Evolutionary conservation across 1,140 invertebrate species (phyloP), one percentile per base, ranked within the genome.

Genomic region (Hycleus cichorii): DNA sequence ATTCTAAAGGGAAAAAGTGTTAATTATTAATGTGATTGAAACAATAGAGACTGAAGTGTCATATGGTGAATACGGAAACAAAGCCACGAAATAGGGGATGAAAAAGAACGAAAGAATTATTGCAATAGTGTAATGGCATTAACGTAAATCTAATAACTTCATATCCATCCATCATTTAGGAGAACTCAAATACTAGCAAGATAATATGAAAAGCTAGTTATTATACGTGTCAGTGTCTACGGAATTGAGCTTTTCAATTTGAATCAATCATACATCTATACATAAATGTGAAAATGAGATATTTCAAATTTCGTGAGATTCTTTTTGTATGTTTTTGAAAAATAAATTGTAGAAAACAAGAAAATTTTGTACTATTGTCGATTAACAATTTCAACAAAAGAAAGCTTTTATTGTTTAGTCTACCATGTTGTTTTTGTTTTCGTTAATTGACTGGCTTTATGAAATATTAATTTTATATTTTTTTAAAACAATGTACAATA

Each of bases 81-180:
- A 39, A 18, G 11, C 39, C 32, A 42, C 43, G 42, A 44, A 44
- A n/a, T 44, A n/a, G 5, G 18, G 18, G 18, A 32, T 32, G 32
- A 32, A 32, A 32, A 32, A 0, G 7, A 32, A 32, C 32, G 32
- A 32, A 7, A 38, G 39, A 53, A 42, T 25, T n/a, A 53, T 32
- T 53, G 51, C 45, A 44, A 38, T 45, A 53, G 51, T 53, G 51
- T 38, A 53, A 9, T 24, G 39, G 11, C 48, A 45, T 38, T 42
- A 25, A 49, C 40, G 44, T 24, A 58, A 58, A 58, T 45, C 43
- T 40, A 58, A 58, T 54, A 54, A 54, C 50, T 43, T 49, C 44
- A 53, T 47, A 51, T 59, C 58, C 58, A 59, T 59, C 51, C 51
- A 59, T 59, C 58, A 59, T 59, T 54, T 54, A 48, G 54, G 52